These are phyloP conservation scores for Distichodus sexfasciatus DNA, from an alignment of 2,797 vertebrate genomes.

Conservation along the genomic window DNA sequence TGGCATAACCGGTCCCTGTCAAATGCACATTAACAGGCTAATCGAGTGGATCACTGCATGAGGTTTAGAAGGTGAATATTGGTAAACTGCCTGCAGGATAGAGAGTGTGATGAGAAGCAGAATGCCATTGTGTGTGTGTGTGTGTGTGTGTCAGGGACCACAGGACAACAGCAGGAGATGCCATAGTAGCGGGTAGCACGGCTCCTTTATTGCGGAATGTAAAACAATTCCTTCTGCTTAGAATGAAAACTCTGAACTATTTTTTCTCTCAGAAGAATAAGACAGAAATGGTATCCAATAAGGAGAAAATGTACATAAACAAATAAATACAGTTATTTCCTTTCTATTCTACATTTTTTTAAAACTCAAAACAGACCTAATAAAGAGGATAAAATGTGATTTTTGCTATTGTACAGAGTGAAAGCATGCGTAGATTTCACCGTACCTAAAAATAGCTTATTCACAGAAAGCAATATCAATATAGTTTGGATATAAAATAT, in stretches of 20 bases:
- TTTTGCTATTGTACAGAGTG: constrained; percentile 65
- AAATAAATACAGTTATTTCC: constrained; percentile 71
- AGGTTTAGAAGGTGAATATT: too few relatives aligned
- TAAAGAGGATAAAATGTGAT: constrained; percentile 56
- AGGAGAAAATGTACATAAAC: constrained; percentile 68
- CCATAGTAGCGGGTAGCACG: constrained; percentile 27
- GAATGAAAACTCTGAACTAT: constrained; percentile 52
- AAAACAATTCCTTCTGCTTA: constrained; percentile 74
- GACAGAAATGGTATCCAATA: constrained; percentile 58
- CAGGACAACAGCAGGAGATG: constrained; percentile 13
- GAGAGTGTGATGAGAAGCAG: not conserved
- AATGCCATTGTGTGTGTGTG: not conserved
- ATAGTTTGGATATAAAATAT: constrained; percentile 73
- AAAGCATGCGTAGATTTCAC: constrained; percentile 68
- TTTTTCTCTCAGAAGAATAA: constrained; percentile 65
- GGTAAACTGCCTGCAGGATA: not conserved
- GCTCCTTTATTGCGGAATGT: constrained; percentile 75
- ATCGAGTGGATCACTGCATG: not conserved
- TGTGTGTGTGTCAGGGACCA: too few relatives aligned
- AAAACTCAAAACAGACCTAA: constrained; percentile 52
- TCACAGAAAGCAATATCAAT: constrained; percentile 76
- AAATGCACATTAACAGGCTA: not conserved
- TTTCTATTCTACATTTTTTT: constrained; percentile 50
- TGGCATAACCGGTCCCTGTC: not conserved
- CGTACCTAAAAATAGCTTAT: constrained; percentile 74